Base-by-base conservation (phyloP, 1,140 invertebrate species). In the Sitobion miscanthi region DNA sequence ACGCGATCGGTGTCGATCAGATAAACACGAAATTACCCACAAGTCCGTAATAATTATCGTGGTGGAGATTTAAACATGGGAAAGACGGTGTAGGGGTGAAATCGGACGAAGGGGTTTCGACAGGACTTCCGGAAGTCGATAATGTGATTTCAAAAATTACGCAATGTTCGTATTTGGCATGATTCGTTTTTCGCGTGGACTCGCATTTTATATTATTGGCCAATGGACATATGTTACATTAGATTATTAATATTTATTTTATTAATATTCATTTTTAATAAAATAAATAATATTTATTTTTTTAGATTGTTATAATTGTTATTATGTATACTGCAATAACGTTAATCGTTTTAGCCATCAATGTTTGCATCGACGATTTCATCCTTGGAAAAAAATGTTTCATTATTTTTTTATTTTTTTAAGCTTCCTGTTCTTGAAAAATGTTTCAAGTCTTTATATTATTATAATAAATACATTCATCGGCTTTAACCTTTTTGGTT, bases 21-120 rank as follows among this genome's bases (percentile, higher is more conserved):
- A 88, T 88, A 88, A 88, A 88, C 30, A 11, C 9, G 17, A 52
- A 88, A 88, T 88, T 88, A 52, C 86, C 47, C 86, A 88, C 17
- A 54, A 88, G 47, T 52, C 86, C 49, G 30, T 54, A 88, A 88
- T 87, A n/a, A 86, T 87, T 87, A 87, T 87, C 21, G 17, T 47
- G 9, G 83, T 47, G 86, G 30, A n/a, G n/a, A 88, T 88, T 52
- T 54, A 88, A 35, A 52, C 52, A 54, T 1, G 6, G 20, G 23
- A 2, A 30, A 52, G 45, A 87, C 30, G 30, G 85, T 6, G 14
- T 2, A 2, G 45, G 45, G 85, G 11, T 7, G 45, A n/a, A 87
- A 87, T n/a, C 6, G 20, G 47, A 35, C 25, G 38, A 86, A 38
- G 83, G 42, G 9, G 47, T 86, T 25, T 35, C 25, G 42, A 47